These are phyloP conservation scores for Aselliscus stoliczkanus DNA, from an alignment of 2,797 vertebrate species.

Conservation along the genomic window DNA sequence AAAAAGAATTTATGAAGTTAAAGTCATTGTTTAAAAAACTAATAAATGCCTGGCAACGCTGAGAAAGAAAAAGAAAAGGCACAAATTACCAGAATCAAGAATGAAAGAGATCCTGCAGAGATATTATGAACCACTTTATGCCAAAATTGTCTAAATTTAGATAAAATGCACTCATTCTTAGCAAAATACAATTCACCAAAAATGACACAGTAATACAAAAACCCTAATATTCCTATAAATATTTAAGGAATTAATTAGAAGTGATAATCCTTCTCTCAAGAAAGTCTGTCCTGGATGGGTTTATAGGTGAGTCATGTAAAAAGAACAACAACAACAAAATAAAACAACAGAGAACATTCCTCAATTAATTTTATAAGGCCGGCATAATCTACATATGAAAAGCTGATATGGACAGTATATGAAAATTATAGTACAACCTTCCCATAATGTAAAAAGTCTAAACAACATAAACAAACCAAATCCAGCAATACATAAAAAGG, in stretches of 20 bases:
- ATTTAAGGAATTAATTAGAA: constrained; percentile 46
- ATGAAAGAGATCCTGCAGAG: constrained; percentile 13
- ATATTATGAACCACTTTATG: neutral
- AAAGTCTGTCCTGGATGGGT: neutral
- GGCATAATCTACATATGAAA: constrained; percentile 5
- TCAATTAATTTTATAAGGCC: constrained; percentile 19
- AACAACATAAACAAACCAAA: constrained; percentile 12
- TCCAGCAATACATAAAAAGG: constrained; percentile 6
- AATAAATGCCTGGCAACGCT: constrained; percentile 14
- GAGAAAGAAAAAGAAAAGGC: constrained; percentile 1
- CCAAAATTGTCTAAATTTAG: neutral
- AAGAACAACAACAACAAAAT: neutral
- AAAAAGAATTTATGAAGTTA: constrained; percentile 1
- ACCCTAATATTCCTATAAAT: constrained; percentile 9
- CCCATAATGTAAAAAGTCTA: constrained; percentile 10
- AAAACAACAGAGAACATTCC: neutral
- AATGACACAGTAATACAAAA: constrained; percentile 1
- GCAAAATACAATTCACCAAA: constrained; percentile 30
- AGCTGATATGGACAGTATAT: neutral
- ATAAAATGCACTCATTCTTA: neutral
- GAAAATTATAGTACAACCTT: constrained; percentile 19
- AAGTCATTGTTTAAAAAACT: neutral
- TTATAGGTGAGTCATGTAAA: constrained; percentile 2
- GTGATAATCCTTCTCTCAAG: neutral
- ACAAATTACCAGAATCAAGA: constrained; percentile 6